Evolutionary conservation across 2,113 vertebrate genomes (phyloP), one percentile per base, ranked within the genome.

Genomic region (Ploceus nigricollis): DNA sequence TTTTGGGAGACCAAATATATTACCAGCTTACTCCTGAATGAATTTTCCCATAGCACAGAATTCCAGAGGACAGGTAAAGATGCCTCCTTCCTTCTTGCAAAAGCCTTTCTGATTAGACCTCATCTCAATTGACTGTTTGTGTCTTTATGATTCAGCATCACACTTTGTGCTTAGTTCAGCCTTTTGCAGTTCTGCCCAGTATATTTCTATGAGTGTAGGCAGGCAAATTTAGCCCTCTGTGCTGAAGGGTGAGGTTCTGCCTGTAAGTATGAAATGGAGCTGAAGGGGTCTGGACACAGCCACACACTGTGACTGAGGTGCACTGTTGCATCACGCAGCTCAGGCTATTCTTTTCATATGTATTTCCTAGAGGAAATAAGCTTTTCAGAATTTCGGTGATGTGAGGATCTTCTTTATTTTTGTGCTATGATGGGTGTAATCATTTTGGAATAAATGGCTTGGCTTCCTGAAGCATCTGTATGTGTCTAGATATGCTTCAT

Each of bases 401-500:
- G 18, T 66, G 28, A 77, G 10, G 15, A 18, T 20, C 13, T 70
- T 25, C 18, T 77, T 87, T 68, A 8, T 53, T 60, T 63, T 82
- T 77, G 11, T 31, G 14, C 80, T 87, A 22, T 24, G 30, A 54
- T 50, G 17, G 4, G 1, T 89, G 15, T 61, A 56, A 45, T 81
- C 0, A 33, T 70, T 83, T 77, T 95, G 48, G 30, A 83, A 51
- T 87, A 42, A 22, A 58, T 31, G 31, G 44, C 13, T 72, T 53
- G 30, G 68, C 35, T 93, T n/a, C 61, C 39, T 21, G 18, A 94
- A 94, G 13, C 60, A 63, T 77, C 48, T 64, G 10, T 80, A 31
- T 35, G 10, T 86, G 56, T 93, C 85, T 96, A 72, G 44, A 92
- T 85, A 61, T 23, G 14, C 6, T 45, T 82, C 79, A 56, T 70